These are phyloP conservation scores for Girardinichthys multiradiatus DNA, from an alignment of 2,113 vertebrate species.

Conservation along the genomic window DNA sequence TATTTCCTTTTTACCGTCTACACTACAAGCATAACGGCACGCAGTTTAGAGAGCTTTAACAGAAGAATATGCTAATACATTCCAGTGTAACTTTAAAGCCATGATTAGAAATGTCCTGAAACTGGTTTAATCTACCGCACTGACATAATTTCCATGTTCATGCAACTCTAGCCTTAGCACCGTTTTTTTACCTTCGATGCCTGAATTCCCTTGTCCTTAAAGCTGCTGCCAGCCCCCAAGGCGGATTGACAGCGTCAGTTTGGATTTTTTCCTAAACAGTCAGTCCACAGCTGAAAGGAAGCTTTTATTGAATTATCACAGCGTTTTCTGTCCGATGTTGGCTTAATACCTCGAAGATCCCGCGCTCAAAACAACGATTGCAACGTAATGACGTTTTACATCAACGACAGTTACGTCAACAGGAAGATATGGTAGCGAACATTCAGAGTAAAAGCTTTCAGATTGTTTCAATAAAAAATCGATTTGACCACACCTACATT, in stretches of 20 bases:
- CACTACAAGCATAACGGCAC: too few relatives aligned
- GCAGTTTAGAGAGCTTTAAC: too few relatives aligned
- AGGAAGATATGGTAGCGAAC: too few relatives aligned
- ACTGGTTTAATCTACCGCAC: too few relatives aligned
- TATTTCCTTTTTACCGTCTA: too few relatives aligned
- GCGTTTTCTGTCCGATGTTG: not conserved
- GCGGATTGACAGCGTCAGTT: not conserved
- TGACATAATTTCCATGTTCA: not conserved
- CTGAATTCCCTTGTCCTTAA: not conserved
- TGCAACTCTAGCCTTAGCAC: slow-evolving; percentile 15
- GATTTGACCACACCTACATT: too few relatives aligned
- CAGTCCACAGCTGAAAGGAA: too few relatives aligned
- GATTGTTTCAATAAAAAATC: too few relatives aligned
- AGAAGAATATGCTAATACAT: too few relatives aligned
- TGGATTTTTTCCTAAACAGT: accelerated
- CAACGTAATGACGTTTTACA: slow-evolving; percentile 36
- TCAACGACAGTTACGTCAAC: not conserved
- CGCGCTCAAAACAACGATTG: slow-evolving; percentile 17
- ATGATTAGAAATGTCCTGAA: not conserved
- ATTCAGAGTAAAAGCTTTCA: too few relatives aligned
- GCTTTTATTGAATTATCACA: not conserved
- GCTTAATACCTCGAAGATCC: slow-evolving; percentile 42
- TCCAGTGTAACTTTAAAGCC: not conserved
- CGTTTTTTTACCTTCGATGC: not conserved
- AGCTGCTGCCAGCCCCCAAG: not conserved